Percentiles rank a stretch among this genome's conserved stretches.
These are phyloP conservation scores for Hyperoplus lanceolatus DNA, from an alignment of 2,797 vertebrate genomes.

Conservation along the genomic window DNA sequence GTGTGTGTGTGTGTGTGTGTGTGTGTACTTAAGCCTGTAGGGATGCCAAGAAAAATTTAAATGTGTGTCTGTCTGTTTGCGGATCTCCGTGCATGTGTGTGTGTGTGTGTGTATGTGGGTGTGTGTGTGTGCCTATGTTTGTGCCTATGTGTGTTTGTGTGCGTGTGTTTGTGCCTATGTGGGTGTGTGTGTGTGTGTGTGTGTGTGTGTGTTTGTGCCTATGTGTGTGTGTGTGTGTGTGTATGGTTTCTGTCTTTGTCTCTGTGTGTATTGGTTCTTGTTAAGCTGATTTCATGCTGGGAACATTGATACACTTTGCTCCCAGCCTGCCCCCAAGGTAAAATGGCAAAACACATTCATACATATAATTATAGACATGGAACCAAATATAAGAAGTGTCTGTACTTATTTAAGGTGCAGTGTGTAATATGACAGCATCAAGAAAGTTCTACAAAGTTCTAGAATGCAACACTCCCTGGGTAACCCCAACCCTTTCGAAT, in stretches of 20 bases:
- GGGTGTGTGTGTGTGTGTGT: no score
- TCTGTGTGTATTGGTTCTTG: not conserved
- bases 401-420: no score
- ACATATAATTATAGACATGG: not conserved
- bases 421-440: no score
- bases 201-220: slow-evolving; percentile 25
- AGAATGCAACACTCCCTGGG: no score
- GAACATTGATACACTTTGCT: slow-evolving; percentile 5
- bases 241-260: not conserved
- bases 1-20: slow-evolving; percentile 17
- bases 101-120: not conserved
- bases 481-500: no score
- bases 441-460: no score
- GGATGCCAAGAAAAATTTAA: slow-evolving; percentile 35
- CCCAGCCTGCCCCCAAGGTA: slow-evolving; percentile 1
- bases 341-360: not conserved
- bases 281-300: slow-evolving; percentile 12
- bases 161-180: not conserved
- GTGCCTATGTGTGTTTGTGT: not conserved
- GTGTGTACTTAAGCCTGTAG: not conserved
- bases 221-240: slow-evolving; percentile 1
- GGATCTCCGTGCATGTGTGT: not conserved
- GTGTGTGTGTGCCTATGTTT: no score
- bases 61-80: slow-evolving; percentile 34
- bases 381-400: not conserved